These are phyloP conservation scores for Athene noctua DNA, from an alignment of 2,113 vertebrate species.

Conservation along the genomic window DNA sequence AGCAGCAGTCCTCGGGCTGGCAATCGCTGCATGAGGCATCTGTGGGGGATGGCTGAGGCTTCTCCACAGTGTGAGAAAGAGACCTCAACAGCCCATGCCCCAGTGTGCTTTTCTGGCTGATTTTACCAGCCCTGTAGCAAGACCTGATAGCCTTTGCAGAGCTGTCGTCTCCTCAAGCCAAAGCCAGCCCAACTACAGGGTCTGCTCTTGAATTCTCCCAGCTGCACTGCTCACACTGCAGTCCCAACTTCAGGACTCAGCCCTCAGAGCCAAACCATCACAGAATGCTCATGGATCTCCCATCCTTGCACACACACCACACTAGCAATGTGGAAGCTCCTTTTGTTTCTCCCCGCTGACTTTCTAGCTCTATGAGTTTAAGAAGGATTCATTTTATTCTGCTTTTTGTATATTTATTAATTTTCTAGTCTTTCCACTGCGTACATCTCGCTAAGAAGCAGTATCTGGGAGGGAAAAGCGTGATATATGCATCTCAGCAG, in stretches of 20 bases:
- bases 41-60: neutral
- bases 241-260: neutral
- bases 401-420: neutral
- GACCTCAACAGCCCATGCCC: neutral
- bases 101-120: neutral
- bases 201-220: neutral
- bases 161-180: neutral
- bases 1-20: neutral
- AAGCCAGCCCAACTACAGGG: neutral
- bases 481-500: neutral
- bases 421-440: neutral
- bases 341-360: neutral
- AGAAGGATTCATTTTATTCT: neutral
- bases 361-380: neutral
- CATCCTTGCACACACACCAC: neutral
- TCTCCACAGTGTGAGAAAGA: neutral
- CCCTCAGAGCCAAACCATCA: neutral
- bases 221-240: neutral
- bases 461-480: neutral
- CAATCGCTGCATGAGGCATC: rapidly evolving
- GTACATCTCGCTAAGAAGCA: neutral
- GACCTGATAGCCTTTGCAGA: neutral
- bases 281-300: neutral
- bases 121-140: neutral
- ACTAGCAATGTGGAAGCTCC: neutral